Conservation (phyloP, 2,113 vertebrate species). For the Anoplopoma fimbria region DNA sequence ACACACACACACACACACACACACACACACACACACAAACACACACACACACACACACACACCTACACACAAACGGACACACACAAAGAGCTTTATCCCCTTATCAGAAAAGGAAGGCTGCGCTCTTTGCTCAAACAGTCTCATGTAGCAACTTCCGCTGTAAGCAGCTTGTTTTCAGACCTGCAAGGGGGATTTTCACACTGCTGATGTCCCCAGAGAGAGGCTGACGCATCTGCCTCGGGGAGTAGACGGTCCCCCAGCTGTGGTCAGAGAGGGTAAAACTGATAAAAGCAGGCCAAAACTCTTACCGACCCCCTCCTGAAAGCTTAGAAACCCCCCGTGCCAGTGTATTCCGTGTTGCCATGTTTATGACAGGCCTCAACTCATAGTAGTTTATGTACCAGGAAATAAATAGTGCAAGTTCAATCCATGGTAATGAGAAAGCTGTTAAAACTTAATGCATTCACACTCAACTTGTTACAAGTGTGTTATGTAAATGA, state of each 20-base stretch:
- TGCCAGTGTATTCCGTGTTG: background rate
- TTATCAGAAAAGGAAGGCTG: constrained; percentile 82
- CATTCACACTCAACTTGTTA: constrained; percentile 40
- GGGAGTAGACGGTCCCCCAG: constrained; percentile 55
- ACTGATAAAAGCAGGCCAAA: constrained; percentile 46
- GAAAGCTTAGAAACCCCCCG: constrained; percentile 11
- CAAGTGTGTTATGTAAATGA: constrained; percentile 52
- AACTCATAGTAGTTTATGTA: background rate
- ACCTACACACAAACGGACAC: constrained; percentile 29
- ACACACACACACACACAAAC: constrained; percentile 23
- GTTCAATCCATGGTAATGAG: constrained; percentile 23
- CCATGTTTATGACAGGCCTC: constrained; percentile 5
- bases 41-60: constrained; percentile 20
- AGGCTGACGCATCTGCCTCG: constrained; percentile 59
- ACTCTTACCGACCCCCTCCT: constrained; percentile 30
- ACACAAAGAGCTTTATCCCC: constrained; percentile 64
- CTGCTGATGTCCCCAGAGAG: constrained; percentile 71
- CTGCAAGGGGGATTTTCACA: constrained; percentile 75
- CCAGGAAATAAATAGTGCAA: background rate
- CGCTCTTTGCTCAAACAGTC: constrained; percentile 73
- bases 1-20: constrained; percentile 27
- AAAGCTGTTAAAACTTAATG: constrained; percentile 12
- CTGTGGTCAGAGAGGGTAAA: constrained; percentile 51
- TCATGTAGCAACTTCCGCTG: constrained; percentile 80
- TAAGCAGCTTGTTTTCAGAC: constrained; percentile 72